Conservation (phyloP, 2,888 invertebrate genomes). For the Argyra leucocephala region DNA sequence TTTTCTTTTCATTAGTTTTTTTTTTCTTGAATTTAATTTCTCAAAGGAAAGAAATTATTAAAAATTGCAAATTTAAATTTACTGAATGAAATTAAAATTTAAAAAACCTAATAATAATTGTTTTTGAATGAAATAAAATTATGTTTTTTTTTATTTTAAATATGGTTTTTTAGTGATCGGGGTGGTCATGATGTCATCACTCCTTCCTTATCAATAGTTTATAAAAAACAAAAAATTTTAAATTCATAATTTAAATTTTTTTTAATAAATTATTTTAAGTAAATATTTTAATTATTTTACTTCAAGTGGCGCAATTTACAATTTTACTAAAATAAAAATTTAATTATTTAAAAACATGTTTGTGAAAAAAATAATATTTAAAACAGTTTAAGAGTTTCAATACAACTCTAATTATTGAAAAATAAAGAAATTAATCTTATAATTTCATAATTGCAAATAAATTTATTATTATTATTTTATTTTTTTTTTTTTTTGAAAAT, state of each 20-base stretch:
- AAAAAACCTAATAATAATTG: neutral
- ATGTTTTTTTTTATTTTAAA: neutral
- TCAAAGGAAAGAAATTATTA: conserved; percentile 1
- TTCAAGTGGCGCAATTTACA: neutral
- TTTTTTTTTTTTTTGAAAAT: no score
- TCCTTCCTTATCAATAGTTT: neutral
- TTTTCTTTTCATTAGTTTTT: neutral
- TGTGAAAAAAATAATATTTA: no score
- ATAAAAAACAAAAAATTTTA: no score
- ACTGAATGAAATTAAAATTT: neutral
- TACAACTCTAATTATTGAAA: no score
- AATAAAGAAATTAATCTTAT: no score
- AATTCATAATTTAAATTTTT: neutral
- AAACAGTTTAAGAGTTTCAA: no score
- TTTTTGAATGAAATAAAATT: neutral
- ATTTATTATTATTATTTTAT: no score
- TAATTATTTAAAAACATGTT: no score
- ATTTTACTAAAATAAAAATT: neutral
- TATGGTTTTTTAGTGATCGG: conserved; percentile 8
- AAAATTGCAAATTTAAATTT: conserved; percentile 3
- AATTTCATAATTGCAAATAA: no score
- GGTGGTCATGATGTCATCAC: conserved; percentile 4
- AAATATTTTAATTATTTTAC: neutral
- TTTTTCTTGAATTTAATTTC: conserved; percentile 7
- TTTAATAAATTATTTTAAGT: neutral